Base-by-base conservation (phyloP, 2,797 vertebrate genomes). In the Numenius phaeopus region DNA sequence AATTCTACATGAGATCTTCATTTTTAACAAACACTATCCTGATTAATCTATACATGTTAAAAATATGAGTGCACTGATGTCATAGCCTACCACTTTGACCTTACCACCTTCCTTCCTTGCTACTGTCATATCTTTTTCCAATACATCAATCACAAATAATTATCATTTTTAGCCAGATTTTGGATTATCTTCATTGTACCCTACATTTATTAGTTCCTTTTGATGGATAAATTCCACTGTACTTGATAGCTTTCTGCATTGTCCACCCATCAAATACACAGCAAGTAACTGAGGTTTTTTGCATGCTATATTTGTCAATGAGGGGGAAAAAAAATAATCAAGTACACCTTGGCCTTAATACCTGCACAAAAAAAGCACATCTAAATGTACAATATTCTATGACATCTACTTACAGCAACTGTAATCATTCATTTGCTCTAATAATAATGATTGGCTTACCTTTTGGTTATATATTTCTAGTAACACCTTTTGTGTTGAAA, bases 361-460 rank as follows among this genome's bases (percentile, higher is more conserved):
- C 2, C 3, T 21, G 2, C 8, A 78, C 3, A 12, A 47, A 64
- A 64, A 39, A 27, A 9, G 0, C 5, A 23, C 23, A 37, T 54
- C 9, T 78, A 73, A 83, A 65, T 64, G 66, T 12, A 58, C 1
- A 65, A 7, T 9, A 34, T 30, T 70, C 32, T 66, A 9, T 59
- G 58, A 26, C 5, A 67, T 24, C 8, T 76, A 52, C 11, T 72
- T 61, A 32, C 6, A 39, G 7, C 13, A 32, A 7, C 32, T 3
- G 2, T 27, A 88, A 39, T 39, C 4, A n/a, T 22, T 65, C 9
- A 7, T 87, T 86, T 92, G 23, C 22, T 49, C 13, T 70, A 40
- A 54, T 23, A 75, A 62, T 49, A 64, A 50, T 24, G 3, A 32
- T n/a, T 70, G 10, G 34, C 50, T 61, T 86, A 46, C 3, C 2